Conservation (phyloP, 2,797 vertebrate genomes). For the Pseudomugil gertrudae region DNA sequence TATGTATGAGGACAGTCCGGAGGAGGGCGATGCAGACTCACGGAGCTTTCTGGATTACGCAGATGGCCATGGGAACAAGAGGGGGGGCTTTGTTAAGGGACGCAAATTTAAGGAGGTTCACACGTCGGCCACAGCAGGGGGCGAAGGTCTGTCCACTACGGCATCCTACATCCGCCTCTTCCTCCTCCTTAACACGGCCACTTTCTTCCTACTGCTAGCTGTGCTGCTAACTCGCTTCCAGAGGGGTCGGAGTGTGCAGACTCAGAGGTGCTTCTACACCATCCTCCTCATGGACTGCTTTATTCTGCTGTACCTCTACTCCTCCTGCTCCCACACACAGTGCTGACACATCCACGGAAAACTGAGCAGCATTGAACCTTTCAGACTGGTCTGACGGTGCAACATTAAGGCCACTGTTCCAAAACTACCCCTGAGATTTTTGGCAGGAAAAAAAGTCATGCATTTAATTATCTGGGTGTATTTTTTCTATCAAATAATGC, state of each 20-base stretch:
- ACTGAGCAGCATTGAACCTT: slow-evolving; percentile 37
- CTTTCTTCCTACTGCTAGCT: slow-evolving; percentile 93
- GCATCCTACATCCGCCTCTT: slow-evolving; percentile 92
- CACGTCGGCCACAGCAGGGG: slow-evolving; percentile 77
- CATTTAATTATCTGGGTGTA: too few relatives aligned
- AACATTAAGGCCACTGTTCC: slow-evolving; percentile 16
- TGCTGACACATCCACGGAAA: slow-evolving; percentile 79
- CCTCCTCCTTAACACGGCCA: slow-evolving; percentile 92
- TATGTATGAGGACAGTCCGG: slow-evolving; percentile 87
- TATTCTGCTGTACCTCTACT: slow-evolving; percentile 93
- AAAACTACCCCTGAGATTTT: slow-evolving; percentile 7
- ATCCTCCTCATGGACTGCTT: slow-evolving; percentile 92
- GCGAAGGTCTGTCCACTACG: slow-evolving; percentile 78
- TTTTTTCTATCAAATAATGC: too few relatives aligned
- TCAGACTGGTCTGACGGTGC: slow-evolving; percentile 46
- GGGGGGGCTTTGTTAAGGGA: slow-evolving; percentile 73
- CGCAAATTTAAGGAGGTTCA: slow-evolving; percentile 83
- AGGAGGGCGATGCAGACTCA: slow-evolving; percentile 89
- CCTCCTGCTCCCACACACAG: slow-evolving; percentile 92
- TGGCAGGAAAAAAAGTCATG: not conserved
- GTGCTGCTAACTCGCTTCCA: slow-evolving; percentile 91
- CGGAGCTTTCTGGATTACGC: slow-evolving; percentile 91
- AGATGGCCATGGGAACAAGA: slow-evolving; percentile 85
- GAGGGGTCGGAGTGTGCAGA: slow-evolving; percentile 88
- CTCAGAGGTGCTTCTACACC: slow-evolving; percentile 92